A percentile compares a stretch with the other conserved stretches of the same genome.
Conservation (phyloP, 2,888 invertebrate genomes). For the Drosophila flavopinicola region DNA sequence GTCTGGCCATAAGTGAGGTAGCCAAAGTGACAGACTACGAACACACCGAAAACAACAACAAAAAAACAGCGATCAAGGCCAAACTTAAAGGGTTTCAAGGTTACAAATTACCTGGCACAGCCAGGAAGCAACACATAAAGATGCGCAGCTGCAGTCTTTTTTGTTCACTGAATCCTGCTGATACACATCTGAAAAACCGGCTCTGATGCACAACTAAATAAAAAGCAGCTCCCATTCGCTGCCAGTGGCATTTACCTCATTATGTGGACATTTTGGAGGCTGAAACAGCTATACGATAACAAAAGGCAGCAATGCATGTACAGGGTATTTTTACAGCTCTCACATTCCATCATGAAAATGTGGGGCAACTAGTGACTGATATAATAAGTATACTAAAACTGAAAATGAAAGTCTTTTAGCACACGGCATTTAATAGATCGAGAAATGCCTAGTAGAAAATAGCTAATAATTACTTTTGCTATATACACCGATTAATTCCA, state of each 20-base stretch:
- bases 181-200: conserved; percentile 21
- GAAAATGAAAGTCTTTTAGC: conserved; percentile 45
- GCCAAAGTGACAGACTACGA: background rate
- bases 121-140: conserved; percentile 39
- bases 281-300: conserved; percentile 9
- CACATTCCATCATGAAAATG: background rate
- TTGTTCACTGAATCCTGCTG: conserved; percentile 25
- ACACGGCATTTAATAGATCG: conserved; percentile 9
- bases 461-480: conserved; percentile 38
- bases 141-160: conserved; percentile 12
- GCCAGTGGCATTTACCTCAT: conserved; percentile 5
- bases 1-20: conserved; percentile 4
- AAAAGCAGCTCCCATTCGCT: conserved; percentile 21
- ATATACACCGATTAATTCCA: too few relatives aligned
- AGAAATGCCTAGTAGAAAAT: conserved; percentile 39
- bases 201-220: conserved; percentile 20
- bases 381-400: too few relatives aligned
- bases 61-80: conserved; percentile 61
- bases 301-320: background rate
- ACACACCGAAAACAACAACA: background rate
- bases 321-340: conserved; percentile 5
- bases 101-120: conserved; percentile 52
- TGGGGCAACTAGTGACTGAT: background rate
- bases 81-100: conserved; percentile 68
- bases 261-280: conserved; percentile 16